These are phyloP conservation scores for Chromoteleia sp. DNA, from an alignment of 2,888 invertebrate genomes.

Conservation along the genomic window DNA sequence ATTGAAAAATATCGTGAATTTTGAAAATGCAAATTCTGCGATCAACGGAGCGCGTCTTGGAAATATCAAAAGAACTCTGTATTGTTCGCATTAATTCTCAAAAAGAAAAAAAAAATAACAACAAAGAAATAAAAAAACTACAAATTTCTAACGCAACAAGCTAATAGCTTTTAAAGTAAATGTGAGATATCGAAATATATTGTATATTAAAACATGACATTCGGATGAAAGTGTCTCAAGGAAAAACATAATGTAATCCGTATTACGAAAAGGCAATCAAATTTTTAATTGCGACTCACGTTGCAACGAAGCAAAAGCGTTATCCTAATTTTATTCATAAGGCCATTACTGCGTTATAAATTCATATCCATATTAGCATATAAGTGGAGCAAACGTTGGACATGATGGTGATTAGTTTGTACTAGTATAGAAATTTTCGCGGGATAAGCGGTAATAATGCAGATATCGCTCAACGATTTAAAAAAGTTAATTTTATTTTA, in stretches of 20 bases:
- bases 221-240: slow-evolving; percentile 1
- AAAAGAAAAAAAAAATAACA: background rate
- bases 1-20: slow-evolving; percentile 48
- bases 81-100: background rate
- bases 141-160: slow-evolving; percentile 14
- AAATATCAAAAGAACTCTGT: slow-evolving; percentile 22
- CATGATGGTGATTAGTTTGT: slow-evolving; percentile 37
- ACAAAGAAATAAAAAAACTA: background rate
- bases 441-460: slow-evolving; percentile 3
- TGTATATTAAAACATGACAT: background rate
- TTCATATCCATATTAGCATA: slow-evolving; percentile 55
- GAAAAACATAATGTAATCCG: background rate
- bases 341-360: slow-evolving; percentile 50
- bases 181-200: slow-evolving; percentile 13
- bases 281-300: slow-evolving; percentile 46
- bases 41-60: slow-evolving; percentile 17
- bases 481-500: slow-evolving; percentile 11
- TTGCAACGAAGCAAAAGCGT: slow-evolving; percentile 40
- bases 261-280: slow-evolving; percentile 28
- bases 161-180: background rate
- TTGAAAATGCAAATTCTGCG: slow-evolving; percentile 37
- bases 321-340: slow-evolving; percentile 64
- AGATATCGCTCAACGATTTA: background rate
- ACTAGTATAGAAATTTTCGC: slow-evolving; percentile 25
- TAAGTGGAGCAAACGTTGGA: slow-evolving; percentile 40